Conservation (phyloP, 1,140 invertebrate genomes). For the Drosophila eugracilis region DNA sequence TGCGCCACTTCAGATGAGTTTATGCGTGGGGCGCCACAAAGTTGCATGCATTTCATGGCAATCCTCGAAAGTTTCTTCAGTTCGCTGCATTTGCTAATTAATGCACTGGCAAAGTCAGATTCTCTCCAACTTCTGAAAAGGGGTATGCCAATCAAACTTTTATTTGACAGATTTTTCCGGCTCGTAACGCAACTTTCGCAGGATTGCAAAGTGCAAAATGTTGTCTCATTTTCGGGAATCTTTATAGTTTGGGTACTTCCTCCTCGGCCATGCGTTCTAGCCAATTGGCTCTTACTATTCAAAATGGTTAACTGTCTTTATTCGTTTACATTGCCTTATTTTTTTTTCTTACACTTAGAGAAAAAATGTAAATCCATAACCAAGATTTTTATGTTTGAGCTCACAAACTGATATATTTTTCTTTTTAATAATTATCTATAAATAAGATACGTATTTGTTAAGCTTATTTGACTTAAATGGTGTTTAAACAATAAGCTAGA, state of each 20-base stretch:
- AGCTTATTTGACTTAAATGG: too few species aligned
- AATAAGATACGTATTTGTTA: too few species aligned
- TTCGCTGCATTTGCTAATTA: conserved; percentile 68
- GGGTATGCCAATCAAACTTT: conserved; percentile 64
- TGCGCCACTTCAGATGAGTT: conserved; percentile 34
- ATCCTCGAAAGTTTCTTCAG: conserved; percentile 61
- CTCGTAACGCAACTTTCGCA: conserved; percentile 28
- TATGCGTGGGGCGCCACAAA: conserved; percentile 45
- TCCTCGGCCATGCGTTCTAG: conserved; percentile 27
- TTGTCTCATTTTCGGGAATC: conserved; percentile 26
- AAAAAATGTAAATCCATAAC: not conserved
- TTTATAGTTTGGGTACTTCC: not conserved
- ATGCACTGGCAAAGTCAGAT: conserved; percentile 47
- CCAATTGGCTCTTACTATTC: conserved; percentile 47
- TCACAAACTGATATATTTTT: too few species aligned
- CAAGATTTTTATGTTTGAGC: too few species aligned
- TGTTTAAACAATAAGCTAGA: too few species aligned
- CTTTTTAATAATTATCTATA: too few species aligned
- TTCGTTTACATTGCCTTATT: conserved; percentile 40
- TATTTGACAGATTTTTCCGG: conserved; percentile 48
- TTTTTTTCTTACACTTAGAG: not conserved
- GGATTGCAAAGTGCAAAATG: conserved; percentile 43
- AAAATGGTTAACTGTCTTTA: conserved; percentile 39
- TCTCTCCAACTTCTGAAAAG: not conserved
- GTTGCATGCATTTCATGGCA: conserved; percentile 69